Conservation (phyloP, 2,888 invertebrate species). For the Nomada lathburiana region DNA sequence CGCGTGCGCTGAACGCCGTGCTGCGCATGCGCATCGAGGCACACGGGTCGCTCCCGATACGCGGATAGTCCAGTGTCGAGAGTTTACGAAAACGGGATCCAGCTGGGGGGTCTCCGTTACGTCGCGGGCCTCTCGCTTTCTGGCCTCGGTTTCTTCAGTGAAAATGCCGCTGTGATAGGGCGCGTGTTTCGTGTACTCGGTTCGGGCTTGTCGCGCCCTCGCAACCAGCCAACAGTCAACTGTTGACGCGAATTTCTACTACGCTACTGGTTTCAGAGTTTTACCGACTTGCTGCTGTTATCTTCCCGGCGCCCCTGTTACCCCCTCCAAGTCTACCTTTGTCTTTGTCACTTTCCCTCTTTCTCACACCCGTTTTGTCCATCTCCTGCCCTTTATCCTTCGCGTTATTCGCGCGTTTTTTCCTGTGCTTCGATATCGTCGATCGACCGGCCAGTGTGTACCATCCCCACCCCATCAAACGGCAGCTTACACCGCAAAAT, state of each 20-base stretch:
- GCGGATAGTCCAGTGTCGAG: constrained; percentile 67
- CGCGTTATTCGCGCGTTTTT: constrained; percentile 38
- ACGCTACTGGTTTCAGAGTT: constrained; percentile 3
- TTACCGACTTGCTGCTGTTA: constrained; percentile 20
- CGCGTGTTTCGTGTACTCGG: constrained; percentile 71
- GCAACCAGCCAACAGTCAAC: constrained; percentile 36
- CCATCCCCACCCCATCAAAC: neutral
- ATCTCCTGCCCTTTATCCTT: constrained; percentile 6
- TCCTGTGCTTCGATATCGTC: constrained; percentile 1
- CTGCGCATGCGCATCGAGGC: constrained; percentile 60
- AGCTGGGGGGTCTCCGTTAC: constrained; percentile 65
- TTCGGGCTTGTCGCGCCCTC: constrained; percentile 60
- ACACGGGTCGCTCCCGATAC: constrained; percentile 69
- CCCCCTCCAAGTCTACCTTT: neutral
- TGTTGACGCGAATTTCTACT: constrained; percentile 30
- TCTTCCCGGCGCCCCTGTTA: constrained; percentile 26
- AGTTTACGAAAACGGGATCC: constrained; percentile 74
- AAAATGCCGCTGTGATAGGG: constrained; percentile 76
- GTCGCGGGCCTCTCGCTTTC: constrained; percentile 61
- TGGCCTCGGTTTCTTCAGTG: constrained; percentile 67
- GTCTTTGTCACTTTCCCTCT: constrained; percentile 2
- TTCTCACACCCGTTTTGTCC: neutral
- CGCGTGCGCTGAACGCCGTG: constrained; percentile 69
- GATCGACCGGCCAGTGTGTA: neutral
- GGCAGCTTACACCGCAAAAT: constrained; percentile 12